Conservation (phyloP, 2,797 vertebrate species). For the Siniperca scherzeri region DNA sequence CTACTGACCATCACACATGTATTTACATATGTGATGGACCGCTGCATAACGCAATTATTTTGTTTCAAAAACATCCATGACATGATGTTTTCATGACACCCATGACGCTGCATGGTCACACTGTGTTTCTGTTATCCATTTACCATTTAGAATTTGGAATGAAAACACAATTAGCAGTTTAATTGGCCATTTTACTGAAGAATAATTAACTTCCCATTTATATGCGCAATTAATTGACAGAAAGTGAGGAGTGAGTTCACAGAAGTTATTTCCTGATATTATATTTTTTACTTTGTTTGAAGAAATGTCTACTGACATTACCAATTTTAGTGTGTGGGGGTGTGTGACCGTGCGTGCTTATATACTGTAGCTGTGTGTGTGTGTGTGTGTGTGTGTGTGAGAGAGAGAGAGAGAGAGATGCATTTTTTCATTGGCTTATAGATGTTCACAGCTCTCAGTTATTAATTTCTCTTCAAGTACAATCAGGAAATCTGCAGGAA, state of each 20-base stretch:
- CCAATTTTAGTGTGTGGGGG: slow-evolving; percentile 30
- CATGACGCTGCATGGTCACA: slow-evolving; percentile 29
- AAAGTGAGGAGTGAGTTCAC: slow-evolving; percentile 83
- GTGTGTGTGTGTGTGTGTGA: background rate
- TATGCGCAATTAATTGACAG: slow-evolving; percentile 97
- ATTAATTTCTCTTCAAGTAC: slow-evolving; percentile 28
- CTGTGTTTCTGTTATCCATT: slow-evolving; percentile 91
- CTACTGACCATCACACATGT: background rate
- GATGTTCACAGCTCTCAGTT: background rate
- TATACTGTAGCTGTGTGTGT: background rate
- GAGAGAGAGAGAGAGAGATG: background rate
- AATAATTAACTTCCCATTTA: slow-evolving; percentile 97
- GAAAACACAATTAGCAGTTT: slow-evolving; percentile 93
- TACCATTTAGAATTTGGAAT: slow-evolving; percentile 93
- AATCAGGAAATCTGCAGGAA: slow-evolving; percentile 29
- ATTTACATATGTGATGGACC: background rate
- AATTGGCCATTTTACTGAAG: slow-evolving; percentile 95
- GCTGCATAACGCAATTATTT: background rate
- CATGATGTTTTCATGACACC: slow-evolving; percentile 1
- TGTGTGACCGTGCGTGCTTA: background rate
- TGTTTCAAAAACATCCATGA: slow-evolving; percentile 9
- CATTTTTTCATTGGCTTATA: slow-evolving; percentile 10
- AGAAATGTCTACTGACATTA: slow-evolving; percentile 51
- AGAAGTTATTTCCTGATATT: slow-evolving; percentile 76
- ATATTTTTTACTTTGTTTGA: slow-evolving; percentile 67